Evolutionary conservation across 2,888 invertebrate genomes (phyloP).

Genomic region (Philaethria dido): DNA sequence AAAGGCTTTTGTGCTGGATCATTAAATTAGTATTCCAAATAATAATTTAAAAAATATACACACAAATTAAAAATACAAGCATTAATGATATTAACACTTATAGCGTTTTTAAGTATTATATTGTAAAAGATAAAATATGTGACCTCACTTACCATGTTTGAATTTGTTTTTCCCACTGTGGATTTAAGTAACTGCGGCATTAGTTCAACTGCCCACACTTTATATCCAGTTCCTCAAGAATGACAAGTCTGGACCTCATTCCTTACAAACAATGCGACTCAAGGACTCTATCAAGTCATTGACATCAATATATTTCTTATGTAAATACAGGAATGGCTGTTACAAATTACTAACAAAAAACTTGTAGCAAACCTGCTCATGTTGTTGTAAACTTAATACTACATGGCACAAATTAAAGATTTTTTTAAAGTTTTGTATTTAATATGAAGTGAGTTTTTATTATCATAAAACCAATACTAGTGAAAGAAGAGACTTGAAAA

Average conservation of each 20-base stretch:
- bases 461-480: too few relatives aligned
- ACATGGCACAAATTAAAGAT: neutral
- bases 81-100: too few relatives aligned
- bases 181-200: constrained; percentile 65
- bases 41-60: too few relatives aligned
- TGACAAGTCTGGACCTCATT: constrained; percentile 79
- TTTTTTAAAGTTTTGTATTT: neutral
- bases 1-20: neutral
- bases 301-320: constrained; percentile 58
- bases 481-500: too few relatives aligned
- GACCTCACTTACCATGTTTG: constrained; percentile 66
- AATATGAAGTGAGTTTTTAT: too few relatives aligned
- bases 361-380: constrained; percentile 33
- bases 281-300: constrained; percentile 66
- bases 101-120: neutral
- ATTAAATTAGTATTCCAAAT: too few relatives aligned
- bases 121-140: neutral
- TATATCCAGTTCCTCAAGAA: constrained; percentile 79
- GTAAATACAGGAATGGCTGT: constrained; percentile 40
- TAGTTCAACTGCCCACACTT: constrained; percentile 67
- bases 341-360: constrained; percentile 35
- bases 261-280: constrained; percentile 66
- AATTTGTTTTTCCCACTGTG: constrained; percentile 62
- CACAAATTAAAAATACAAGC: too few relatives aligned
- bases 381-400: constrained; percentile 2